Evolutionary conservation across 2,113 vertebrate species (phyloP), one percentile per base, ranked within the genome.

Genomic region (Pagrus major): DNA sequence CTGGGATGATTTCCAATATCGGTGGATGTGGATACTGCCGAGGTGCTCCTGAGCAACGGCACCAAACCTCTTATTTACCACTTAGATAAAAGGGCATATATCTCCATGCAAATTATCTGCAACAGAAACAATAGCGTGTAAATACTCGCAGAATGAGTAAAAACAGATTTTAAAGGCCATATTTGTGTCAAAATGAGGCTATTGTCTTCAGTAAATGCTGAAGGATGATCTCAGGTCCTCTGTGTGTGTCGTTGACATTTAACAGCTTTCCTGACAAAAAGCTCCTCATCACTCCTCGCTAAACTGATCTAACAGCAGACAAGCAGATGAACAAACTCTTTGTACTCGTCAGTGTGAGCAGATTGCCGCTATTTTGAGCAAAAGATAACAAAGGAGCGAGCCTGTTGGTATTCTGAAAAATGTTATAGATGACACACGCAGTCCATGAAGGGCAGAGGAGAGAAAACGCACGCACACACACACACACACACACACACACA

Each of bases 241-340:
- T 61, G 46, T 55, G 33, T 29, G 25, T 61, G 44, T 20, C 27
- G 10, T 76, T 91, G 81, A 87, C 88, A 92, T 91, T 90, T 86
- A 70, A 44, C 29, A 14, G 64, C 71, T 71, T 66, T 66, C 88
- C 68, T 73, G 29, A 77, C 58, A 63, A 51, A 71, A 70, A 52
- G 68, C 49, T 81, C 42, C 56, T 71, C 33, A 47, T 80, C 42
- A 59, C 33, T 8, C n/a, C n/a, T 35, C 76, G 21, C 52, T 65
- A 60, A 85, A 75, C 42, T 66, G 76, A 88, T 79, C 20, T 10
- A 86, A 82, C 29, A 71, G 33, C 41, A 60, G 70, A 75, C 27
- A 35, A 83, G 67, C 70, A 54, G 79, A 71, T 59, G 25, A 42
- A 77, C 20, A 68, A 65, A 80, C 51, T 37, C 27, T 64, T 70